Percentiles rank a stretch among this genome's conserved stretches.
These are phyloP conservation scores for Crocuta crocuta DNA, from an alignment of 2,113 vertebrate genomes.

Conservation along the genomic window DNA sequence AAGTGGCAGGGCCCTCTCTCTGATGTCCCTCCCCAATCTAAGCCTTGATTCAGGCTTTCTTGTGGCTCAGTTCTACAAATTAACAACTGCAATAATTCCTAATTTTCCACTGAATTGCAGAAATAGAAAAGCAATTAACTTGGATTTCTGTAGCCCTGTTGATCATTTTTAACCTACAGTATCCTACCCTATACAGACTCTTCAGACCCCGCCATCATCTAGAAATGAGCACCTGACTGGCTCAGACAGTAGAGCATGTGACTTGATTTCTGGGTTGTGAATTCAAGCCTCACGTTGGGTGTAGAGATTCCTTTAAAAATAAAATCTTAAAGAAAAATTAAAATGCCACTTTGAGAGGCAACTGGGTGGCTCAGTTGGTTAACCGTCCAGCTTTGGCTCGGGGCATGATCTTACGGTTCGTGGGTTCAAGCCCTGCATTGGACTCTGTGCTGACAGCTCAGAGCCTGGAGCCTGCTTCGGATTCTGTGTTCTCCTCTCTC, in stretches of 20 bases:
- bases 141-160: background rate
- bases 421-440: too few relatives aligned
- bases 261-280: background rate
- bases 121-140: background rate
- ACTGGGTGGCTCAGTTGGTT: too few relatives aligned
- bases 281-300: background rate
- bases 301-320: background rate
- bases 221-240: background rate
- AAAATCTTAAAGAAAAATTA: background rate
- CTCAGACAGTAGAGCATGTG: background rate
- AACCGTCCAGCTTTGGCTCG: too few relatives aligned
- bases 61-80: background rate
- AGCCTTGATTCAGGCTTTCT: background rate
- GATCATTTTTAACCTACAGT: background rate
- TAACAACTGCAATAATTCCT: background rate
- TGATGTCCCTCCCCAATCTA: fast-evolving
- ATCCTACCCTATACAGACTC: background rate
- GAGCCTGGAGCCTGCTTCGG: too few relatives aligned
- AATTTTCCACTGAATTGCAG: background rate
- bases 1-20: background rate
- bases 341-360: background rate
- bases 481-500: too few relatives aligned
- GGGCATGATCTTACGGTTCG: too few relatives aligned
- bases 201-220: background rate
- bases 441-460: too few relatives aligned